A percentile compares a stretch with the other conserved stretches of the same genome.
These are phyloP conservation scores for Hoplodrina blanda DNA, from an alignment of 2,888 invertebrate species.

Conservation along the genomic window DNA sequence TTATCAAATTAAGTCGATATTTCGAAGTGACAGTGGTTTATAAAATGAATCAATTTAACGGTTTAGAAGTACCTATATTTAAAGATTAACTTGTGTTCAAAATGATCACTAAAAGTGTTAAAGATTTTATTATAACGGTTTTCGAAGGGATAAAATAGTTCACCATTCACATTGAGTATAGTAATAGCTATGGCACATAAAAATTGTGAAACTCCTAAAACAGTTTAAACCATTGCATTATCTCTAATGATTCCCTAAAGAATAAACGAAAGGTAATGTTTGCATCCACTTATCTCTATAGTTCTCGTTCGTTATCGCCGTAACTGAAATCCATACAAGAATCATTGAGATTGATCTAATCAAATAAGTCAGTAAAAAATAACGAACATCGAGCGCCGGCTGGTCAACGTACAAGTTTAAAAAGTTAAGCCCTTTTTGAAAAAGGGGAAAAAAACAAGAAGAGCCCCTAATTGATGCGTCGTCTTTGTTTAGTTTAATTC, in stretches of 20 bases:
- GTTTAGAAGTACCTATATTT: not conserved
- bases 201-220: slow-evolving; percentile 1
- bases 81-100: not conserved
- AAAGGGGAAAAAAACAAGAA: slow-evolving; percentile 79
- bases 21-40: slow-evolving; percentile 36
- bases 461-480: slow-evolving; percentile 90
- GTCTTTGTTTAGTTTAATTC: slow-evolving; percentile 91
- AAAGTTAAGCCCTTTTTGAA: slow-evolving; percentile 87
- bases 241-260: slow-evolving; percentile 61
- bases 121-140: not conserved
- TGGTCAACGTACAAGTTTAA: slow-evolving; percentile 87
- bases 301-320: slow-evolving; percentile 73
- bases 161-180: not conserved
- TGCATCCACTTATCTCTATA: slow-evolving; percentile 80
- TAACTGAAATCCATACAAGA: slow-evolving; percentile 88
- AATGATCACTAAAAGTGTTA: not conserved
- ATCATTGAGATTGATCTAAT: slow-evolving; percentile 89
- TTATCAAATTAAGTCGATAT: slow-evolving; percentile 69
- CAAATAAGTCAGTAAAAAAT: slow-evolving; percentile 88
- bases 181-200: not conserved
- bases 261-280: slow-evolving; percentile 71
- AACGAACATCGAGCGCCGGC: slow-evolving; percentile 83
- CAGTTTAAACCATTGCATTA: slow-evolving; percentile 21
- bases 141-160: not conserved
- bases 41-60: slow-evolving; percentile 18